Evolutionary conservation across 2,113 vertebrate species (phyloP), one percentile per base, ranked within the genome.

Genomic region (Todiramphus chloris): DNA sequence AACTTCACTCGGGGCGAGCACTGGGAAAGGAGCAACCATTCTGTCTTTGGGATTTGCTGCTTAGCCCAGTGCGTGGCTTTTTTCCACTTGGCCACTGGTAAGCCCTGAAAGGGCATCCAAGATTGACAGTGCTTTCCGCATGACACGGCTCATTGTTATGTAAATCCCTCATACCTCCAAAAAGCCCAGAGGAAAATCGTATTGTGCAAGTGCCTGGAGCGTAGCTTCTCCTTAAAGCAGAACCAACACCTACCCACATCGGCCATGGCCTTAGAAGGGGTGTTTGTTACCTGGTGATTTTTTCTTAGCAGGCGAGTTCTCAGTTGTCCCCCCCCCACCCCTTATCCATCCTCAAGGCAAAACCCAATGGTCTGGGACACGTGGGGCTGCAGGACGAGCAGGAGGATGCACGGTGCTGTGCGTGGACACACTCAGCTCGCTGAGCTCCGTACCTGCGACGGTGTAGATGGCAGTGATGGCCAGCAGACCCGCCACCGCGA

Each of bases 381-480:
- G 4, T 69, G 35, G 83, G 69, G 44, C 25, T 41, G 37, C 18
- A 37, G 3, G n/a, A 7, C 2, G 4, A 21, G 50, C 46, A 5
- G 0, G 5, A 35, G 28, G 64, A 23, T 37, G 6, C 46, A 11
- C 0, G 0, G 68, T 13, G 56, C 58, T 6, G 5, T 11, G 72
- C 19, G 7, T 5, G 17, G 24, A 16, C 44, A 23, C 6, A 16
- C 30, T 51, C 8, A n/a, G 81, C 48, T 59, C 13, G 5, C 6
- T 31, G 6, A 13, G 56, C 24, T 25, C 27, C 87, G 0, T 92
- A 99, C 99, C 99, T 78, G 99, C 98, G 3, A 99, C 96, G 0
- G 99, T 99, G 97, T 99, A 99, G 15, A 99, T 16, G 5, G 99
- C 99, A 1, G 99, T 99, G 97, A 99, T 94, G 13, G 94, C 96